A percentile compares a stretch with the other conserved stretches of the same genome.
These are phyloP conservation scores for Pogonomyrmex californicus DNA, from an alignment of 1,140 invertebrate species.

Conservation along the genomic window DNA sequence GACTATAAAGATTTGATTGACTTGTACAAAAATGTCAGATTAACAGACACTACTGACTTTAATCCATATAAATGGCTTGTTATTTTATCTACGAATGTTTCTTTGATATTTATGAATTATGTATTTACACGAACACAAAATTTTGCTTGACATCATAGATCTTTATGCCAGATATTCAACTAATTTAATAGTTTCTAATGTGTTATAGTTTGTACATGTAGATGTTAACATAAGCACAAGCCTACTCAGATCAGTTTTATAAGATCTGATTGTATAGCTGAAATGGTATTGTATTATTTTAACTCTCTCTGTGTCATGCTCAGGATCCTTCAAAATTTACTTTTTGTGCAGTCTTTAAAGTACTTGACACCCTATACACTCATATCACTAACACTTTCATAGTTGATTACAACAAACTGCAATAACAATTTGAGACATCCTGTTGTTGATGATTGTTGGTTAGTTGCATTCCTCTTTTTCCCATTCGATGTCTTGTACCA, in stretches of 20 bases:
- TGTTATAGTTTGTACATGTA: slow-evolving; percentile 15
- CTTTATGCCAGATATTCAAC: slow-evolving; percentile 53
- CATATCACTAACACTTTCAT: slow-evolving; percentile 40
- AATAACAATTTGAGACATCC: slow-evolving; percentile 80
- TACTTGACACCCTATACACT: slow-evolving; percentile 34
- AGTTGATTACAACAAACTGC: slow-evolving; percentile 71
- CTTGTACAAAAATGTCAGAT: background rate
- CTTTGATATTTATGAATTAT: slow-evolving; percentile 45
- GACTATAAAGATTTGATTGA: slow-evolving; percentile 13
- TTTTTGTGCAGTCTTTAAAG: slow-evolving; percentile 20
- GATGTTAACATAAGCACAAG: slow-evolving; percentile 47
- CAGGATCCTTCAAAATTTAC: slow-evolving; percentile 4
- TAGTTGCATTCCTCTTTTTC: slow-evolving; percentile 81
- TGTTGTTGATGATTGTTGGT: slow-evolving; percentile 73
- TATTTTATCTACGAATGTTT: slow-evolving; percentile 5
- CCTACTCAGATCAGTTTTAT: slow-evolving; percentile 15
- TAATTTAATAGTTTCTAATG: slow-evolving; percentile 12
- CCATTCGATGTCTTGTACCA: slow-evolving; percentile 79
- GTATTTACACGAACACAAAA: slow-evolving; percentile 73
- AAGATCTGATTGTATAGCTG: slow-evolving; percentile 10
- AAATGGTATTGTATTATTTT: slow-evolving; percentile 42
- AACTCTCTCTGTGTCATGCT: background rate
- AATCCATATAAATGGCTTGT: background rate
- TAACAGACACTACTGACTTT: background rate
- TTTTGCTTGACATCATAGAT: slow-evolving; percentile 49